These are phyloP conservation scores for Ibycter americanus DNA, from an alignment of 2,797 vertebrate genomes.

Conservation along the genomic window DNA sequence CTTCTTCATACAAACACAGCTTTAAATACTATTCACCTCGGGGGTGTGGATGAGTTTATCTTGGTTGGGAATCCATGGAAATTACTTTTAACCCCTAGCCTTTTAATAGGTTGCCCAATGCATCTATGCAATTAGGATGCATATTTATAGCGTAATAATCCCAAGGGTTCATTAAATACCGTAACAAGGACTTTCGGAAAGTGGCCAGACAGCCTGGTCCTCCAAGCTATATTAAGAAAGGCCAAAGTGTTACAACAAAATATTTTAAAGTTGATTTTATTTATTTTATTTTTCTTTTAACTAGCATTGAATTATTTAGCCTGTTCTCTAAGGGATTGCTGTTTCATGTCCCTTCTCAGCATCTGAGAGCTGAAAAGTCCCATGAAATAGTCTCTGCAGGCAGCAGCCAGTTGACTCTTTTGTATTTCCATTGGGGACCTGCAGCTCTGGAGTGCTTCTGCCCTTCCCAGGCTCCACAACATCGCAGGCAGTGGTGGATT, in stretches of 20 bases:
- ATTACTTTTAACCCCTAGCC: conserved; percentile 39
- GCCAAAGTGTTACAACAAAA: background rate
- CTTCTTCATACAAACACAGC: conserved; percentile 62
- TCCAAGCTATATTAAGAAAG: conserved; percentile 16
- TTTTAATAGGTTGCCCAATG: conserved; percentile 7
- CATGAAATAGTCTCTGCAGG: background rate
- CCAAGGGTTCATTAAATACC: conserved; percentile 38
- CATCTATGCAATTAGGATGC: conserved; percentile 26
- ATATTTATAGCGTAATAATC: conserved; percentile 33
- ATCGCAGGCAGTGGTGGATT: background rate
- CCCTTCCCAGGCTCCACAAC: background rate
- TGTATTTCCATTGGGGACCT: background rate
- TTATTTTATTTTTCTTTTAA: background rate
- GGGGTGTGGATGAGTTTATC: conserved; percentile 48
- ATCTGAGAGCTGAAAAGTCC: background rate
- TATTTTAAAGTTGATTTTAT: background rate
- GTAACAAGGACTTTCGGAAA: conserved; percentile 17
- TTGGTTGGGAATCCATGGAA: conserved; percentile 43
- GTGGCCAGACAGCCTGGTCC: conserved; percentile 5
- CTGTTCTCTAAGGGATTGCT: background rate
- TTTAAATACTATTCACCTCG: conserved; percentile 50
- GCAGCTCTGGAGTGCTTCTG: background rate
- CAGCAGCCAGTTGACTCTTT: background rate
- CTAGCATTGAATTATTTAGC: conserved; percentile 3
- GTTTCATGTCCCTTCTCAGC: background rate